Base-by-base conservation (phyloP, 2,888 invertebrate species). In the Hirtodrosophila trivittata region DNA sequence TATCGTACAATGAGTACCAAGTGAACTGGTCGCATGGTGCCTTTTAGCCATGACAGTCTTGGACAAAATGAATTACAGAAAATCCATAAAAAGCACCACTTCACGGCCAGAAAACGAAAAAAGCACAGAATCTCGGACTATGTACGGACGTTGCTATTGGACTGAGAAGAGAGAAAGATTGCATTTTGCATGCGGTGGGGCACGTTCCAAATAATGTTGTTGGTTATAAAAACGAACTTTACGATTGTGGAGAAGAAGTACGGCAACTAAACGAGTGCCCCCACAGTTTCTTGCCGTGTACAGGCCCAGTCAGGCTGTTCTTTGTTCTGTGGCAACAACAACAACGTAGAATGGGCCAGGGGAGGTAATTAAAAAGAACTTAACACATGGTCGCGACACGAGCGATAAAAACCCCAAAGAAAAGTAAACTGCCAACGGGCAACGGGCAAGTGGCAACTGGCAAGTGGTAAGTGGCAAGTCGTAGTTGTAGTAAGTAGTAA, bases 341-440 rank as follows among this genome's bases (percentile, higher is more conserved):
- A 21, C 18, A 21, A 2, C 2, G 18, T 21, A 3, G 9, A 28
- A n/a, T 16, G 14, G 13, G 1, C 7, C 10, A 46, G 35, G 46
- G 38, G 21, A 42, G 58, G 71, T 71, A 86, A 80, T 80, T 80
- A 80, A 80, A 83, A 86, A 69, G 65, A 80, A 83, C 80, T 80
- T 80, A 86, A 62, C 80, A 86, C 83, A 75, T 64, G 75, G 59
- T 43, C 59, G 73, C 51, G 58, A 69, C 80, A 72, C 56, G 67
- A 82, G 75, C 55, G 52, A 52, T 35, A 60, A 52, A 33, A 50
- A 42, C 47, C 18, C 5, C 18, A 25, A 32, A 50, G 28, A 41
- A 46, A 50, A 30, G 35, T 7, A 26, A 35, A 16, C 9, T 6
- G 16, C 37, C 13, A 37, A 4, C 26, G n/a, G 49, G 28, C 60